Base-by-base conservation (phyloP, 1,140 invertebrate species). In the Camponotus vicinus region DNA sequence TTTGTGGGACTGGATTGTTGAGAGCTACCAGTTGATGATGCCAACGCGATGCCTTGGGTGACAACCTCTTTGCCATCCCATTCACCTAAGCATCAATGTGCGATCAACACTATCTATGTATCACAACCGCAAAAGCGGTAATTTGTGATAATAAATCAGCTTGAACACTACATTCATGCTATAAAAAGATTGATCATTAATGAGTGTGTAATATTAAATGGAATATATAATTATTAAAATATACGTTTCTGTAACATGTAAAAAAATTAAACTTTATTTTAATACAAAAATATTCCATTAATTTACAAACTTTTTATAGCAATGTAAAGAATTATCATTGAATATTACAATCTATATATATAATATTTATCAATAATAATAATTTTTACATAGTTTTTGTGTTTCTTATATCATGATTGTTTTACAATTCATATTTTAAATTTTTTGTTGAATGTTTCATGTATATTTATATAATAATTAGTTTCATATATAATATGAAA, bases 21-120 rank as follows among this genome's bases (percentile, higher is more conserved):
- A 79, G 86, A 89, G 8, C 61, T 45, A 55, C 89, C 57, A 18
- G 87, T 73, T 37, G 86, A 83, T 32, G 78, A 37, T 78, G 86
- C 45, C 80, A 87, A 27, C n/a, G 87, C 45, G 70, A 40, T 75
- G 45, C 89, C 85, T 85, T 79, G 83, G 18, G 76, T 84, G 78
- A 79, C 86, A 89, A 87, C 79, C 77, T 90, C 89, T 69, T 86
- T 89, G 63, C 73, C 90, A 82, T 80, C 88, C 93, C 93, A 93
- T 82, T 92, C 93, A 95, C 95, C 95, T 95, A 95, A 93, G 95
- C 95, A 95, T 94, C 92, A 95, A 95, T 95, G 94, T 95, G 92
- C 91, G 94, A 94, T 95, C 95, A 95, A 95, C 91, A 95, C 94
- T 95, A 95, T 95, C 94, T 95, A 95, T 95, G 89, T 95, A 95